A percentile compares a stretch with the other conserved stretches of the same genome.
These are phyloP conservation scores for Nomada ferruginata DNA, from an alignment of 2,888 invertebrate genomes.

Conservation along the genomic window DNA sequence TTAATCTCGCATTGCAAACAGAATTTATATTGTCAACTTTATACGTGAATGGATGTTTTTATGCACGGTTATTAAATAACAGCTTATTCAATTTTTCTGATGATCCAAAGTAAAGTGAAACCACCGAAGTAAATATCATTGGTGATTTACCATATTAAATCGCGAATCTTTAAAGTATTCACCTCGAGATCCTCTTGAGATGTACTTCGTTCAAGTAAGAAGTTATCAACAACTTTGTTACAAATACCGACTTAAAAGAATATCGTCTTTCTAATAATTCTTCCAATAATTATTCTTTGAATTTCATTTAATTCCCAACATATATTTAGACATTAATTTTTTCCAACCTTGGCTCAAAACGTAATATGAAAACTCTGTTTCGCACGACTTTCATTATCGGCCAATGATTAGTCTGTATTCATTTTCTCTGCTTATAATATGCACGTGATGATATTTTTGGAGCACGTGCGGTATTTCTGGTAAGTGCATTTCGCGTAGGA, in stretches of 20 bases:
- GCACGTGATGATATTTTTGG: slow-evolving; percentile 60
- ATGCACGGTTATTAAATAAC: not conserved
- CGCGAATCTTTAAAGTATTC: slow-evolving; percentile 27
- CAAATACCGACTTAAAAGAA: not conserved
- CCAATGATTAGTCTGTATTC: slow-evolving; percentile 22
- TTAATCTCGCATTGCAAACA: too few relatives aligned
- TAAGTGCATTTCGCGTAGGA: slow-evolving; percentile 44
- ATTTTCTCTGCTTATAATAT: slow-evolving; percentile 48
- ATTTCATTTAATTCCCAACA: not conserved
- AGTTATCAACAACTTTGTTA: slow-evolving; percentile 3
- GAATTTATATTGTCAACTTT: not conserved
- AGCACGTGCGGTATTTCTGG: slow-evolving; percentile 48
- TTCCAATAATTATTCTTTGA: not conserved
- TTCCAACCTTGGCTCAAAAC: not conserved
- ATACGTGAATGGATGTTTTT: not conserved
- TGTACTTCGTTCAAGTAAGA: slow-evolving; percentile 7
- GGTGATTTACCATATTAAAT: slow-evolving; percentile 26
- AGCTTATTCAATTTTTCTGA: not conserved
- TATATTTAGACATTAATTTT: not conserved
- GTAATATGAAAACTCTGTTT: not conserved
- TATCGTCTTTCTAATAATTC: not conserved
- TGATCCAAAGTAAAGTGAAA: slow-evolving; percentile 9
- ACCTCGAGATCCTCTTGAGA: slow-evolving; percentile 1
- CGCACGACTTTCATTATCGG: not conserved
- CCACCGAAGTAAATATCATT: slow-evolving; percentile 1